These are phyloP conservation scores for Sciaenops ocellatus DNA, from an alignment of 2,797 vertebrate genomes.

Conservation along the genomic window DNA sequence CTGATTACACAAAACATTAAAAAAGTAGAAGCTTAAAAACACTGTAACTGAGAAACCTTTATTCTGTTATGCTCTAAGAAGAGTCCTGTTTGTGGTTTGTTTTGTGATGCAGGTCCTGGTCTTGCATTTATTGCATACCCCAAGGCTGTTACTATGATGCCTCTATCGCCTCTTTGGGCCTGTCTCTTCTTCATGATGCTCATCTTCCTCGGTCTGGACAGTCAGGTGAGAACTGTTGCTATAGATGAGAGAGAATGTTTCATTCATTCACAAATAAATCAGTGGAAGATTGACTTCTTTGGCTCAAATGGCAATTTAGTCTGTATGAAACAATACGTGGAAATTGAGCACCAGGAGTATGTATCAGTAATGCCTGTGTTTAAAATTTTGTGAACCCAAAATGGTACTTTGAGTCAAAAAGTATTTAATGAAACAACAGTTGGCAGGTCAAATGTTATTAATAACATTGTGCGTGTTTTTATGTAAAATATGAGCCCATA, in stretches of 20 bases:
- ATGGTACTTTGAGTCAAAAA: neutral
- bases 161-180: constrained; percentile 96
- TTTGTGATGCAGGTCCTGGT: constrained; percentile 89
- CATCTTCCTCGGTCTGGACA: constrained; percentile 98
- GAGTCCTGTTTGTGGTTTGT: neutral
- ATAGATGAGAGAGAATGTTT: neutral
- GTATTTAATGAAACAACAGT: neutral
- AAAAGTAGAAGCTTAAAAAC: neutral
- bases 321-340: neutral
- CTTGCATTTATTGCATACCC: constrained; percentile 98
- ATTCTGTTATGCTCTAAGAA: neutral
- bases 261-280: neutral
- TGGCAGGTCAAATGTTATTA: neutral
- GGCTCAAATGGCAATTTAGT: neutral
- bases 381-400: neutral
- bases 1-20: neutral
- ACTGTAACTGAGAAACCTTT: neutral
- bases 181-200: constrained; percentile 99
- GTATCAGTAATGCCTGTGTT: neutral
- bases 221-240: constrained; percentile 88
- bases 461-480: neutral
- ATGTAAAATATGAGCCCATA: neutral
- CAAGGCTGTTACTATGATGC: constrained; percentile 99
- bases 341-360: neutral
- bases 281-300: neutral